Evolutionary conservation across 2,888 invertebrate species (phyloP), one percentile per base, ranked within the genome.

Genomic region (Synergus japonicus): DNA sequence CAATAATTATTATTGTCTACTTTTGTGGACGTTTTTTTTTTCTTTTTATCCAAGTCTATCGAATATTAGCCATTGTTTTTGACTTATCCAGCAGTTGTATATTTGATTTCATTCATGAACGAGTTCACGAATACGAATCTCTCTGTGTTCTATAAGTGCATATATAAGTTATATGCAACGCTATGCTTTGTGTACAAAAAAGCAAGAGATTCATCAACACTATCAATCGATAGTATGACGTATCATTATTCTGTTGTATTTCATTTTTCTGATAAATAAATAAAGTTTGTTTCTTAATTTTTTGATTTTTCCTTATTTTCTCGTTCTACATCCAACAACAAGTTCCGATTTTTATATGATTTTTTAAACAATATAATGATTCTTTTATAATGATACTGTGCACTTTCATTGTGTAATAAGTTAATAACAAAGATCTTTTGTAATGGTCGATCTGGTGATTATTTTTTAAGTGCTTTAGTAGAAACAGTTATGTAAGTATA

Each of bases 141-240:
- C 54, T 49, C 37, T 73, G 73, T 54, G 37, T 73, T 73, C 54
- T 37, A 29, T 49, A 73, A 73, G 9, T 29, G 73, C 73, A 49
- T 73, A 73, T 49, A 46, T 73, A 41, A 46, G 29, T 12, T 43
- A 69, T 73, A 73, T 54, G 22, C 37, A 29, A 41, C 49, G 73
- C 73, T 54, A 54, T 73, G 73, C 73, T 73, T 66, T 8, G 8
- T 60, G 73, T 54, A 73, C 49, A 49, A 73, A 73, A 54, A 54
- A 49, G 66, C 63, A 43, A 54, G 78, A 78, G 78, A 73, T 78
- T 78, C 69, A 76, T 46, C 29, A 58, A 76, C 63, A 65, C 82
- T 82, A 81, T 80, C 81, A 79, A 73, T 83, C 76, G 81, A 82
- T 81, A 76, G 44, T 82, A 81, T 84, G 80, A 78, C 78, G 79